A percentile compares a stretch with the other conserved stretches of the same genome.
phyloP scores from a whole-genome alignment of 2,113 vertebrate species.

The Anguilla rostrata region DNA sequence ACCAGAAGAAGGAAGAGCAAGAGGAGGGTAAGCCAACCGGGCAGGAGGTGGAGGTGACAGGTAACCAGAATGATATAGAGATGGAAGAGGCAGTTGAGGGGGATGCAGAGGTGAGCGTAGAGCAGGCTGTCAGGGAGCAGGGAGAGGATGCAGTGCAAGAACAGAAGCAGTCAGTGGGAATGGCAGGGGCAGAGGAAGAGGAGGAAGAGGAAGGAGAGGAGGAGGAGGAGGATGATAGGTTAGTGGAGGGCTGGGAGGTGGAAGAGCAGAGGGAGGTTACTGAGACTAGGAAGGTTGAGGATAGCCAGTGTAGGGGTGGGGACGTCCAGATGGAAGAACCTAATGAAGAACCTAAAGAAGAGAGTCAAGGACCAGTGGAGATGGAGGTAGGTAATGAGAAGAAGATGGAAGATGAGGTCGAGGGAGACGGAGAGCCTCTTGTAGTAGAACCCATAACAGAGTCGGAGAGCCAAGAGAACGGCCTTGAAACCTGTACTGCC shows the following conservation, averaged over 20 bases:
- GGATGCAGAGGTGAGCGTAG: slow-evolving; percentile 73
- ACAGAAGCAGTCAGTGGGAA: slow-evolving; percentile 63
- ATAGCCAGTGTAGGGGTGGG: slow-evolving; percentile 56
- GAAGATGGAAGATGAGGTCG: slow-evolving; percentile 64
- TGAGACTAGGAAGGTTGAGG: slow-evolving; percentile 19
- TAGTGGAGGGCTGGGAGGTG: slow-evolving; percentile 36
- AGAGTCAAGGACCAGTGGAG: slow-evolving; percentile 69
- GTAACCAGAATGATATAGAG: slow-evolving; percentile 88
- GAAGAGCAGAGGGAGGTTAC: slow-evolving; percentile 22
- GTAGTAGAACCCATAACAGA: slow-evolving; percentile 55
- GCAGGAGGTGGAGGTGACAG: slow-evolving; percentile 90
- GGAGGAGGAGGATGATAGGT: slow-evolving; percentile 68
- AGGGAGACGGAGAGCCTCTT: slow-evolving; percentile 66
- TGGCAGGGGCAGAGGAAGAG: slow-evolving; percentile 61
- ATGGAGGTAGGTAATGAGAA: slow-evolving; percentile 64
- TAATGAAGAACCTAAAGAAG: slow-evolving; percentile 67
- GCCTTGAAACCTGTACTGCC: slow-evolving; percentile 63
- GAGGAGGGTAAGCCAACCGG: slow-evolving; percentile 86
- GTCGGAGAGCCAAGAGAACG: slow-evolving; percentile 63
- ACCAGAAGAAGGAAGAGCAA: slow-evolving; percentile 81
- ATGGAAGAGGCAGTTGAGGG: slow-evolving; percentile 87
- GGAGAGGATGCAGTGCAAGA: slow-evolving; percentile 60
- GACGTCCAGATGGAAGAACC: slow-evolving; percentile 71
- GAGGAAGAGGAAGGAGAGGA: slow-evolving; percentile 77
- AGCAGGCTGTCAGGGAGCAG: slow-evolving; percentile 67